Evolutionary conservation across 2,113 vertebrate species (phyloP), one percentile per base, ranked within the genome.

Genomic region (Oreochromis aureus): DNA sequence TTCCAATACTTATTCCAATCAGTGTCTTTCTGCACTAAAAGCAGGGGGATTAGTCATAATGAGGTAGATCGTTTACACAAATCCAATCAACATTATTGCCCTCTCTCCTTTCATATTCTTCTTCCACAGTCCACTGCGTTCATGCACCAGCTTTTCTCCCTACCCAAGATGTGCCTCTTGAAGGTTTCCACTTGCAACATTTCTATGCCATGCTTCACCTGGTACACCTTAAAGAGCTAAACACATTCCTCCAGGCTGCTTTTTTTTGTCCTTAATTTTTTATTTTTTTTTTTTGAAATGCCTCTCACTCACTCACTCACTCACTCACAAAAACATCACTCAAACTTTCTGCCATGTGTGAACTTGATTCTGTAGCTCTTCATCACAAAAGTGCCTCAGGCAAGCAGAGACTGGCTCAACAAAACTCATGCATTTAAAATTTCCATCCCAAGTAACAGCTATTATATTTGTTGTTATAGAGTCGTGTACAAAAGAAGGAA

Each of bases 381-480:
- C 86, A 88, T 89, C 59, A 84, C 85, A 91, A 73, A 86, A 69
- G 84, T 71, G 86, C 78, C 79, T 86, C 46, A 54, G 94, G 92
- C 96, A 96, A 95, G 95, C 94, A 96, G 81, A 53, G 92, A 95
- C 95, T 93, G 87, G 94, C 89, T 94, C 86, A 41, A 86, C 27
- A 54, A 93, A 94, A 93, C 91, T 83, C 89, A 84, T 83, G 66
- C 91, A 87, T 95, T 89, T 90, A 90, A 89, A 92, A 59, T 94
- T 93, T 95, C 93, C 90, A 92, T 85, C 71, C 55, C 27, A 34
- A 53, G 46, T 53, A 9, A 13, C 81, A 84, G 90, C 86, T 91
- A 71, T 82, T 91, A 90, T 88, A 90, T 63, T 81, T 85, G 88
- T 91, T 81, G 91, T 92, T 83, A 84, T 3, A 10, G 18, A 76